Base-by-base conservation (phyloP, 2,113 vertebrate genomes). In the Oryzias melastigma region DNA sequence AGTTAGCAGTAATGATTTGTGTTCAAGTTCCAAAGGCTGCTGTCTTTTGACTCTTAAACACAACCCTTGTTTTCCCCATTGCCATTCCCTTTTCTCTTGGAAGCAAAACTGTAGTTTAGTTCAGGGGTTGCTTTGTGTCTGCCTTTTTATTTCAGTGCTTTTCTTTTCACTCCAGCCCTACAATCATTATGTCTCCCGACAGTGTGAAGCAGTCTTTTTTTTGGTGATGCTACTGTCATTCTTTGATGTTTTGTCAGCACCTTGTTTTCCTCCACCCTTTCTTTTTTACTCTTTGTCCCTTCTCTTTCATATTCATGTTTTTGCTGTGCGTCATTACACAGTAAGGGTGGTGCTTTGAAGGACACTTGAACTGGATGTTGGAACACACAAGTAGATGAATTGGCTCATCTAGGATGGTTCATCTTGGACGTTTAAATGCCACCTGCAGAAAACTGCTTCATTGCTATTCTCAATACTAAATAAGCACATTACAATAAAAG, bases 1-100 rank as follows among this genome's bases (percentile, higher is more conserved):
- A 70, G 75, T 70, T 53, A 80, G 65, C 72, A 51, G 73, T 81
- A 81, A 87, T 80, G 57, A 75, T 66, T 75, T 73, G 62, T 14
- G 42, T 56, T 63, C 59, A 62, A 59, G 42, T 58, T 75, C 69
- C 42, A 66, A 69, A 74, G 73, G 66, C 44, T 7, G 43, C 62
- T 24, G 24, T 70, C 71, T 75, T 81, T 69, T 68, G 55, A 72
- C 69, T 74, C 27, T 61, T 70, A 54, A 61, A 65, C 44, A 19
- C 52, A 56, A 65, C 51, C 55, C 53, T 59, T 22, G 14, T 66
- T 58, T 61, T 54, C 59, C 18, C 45, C 50, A 25, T 60, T 47
- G 55, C 58, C 78, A 77, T 27, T 57, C 53, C 40, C 25, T n/a
- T 52, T 65, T 77, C 61, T 66, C 47, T 17, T 40, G 27, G 70